Conservation (phyloP, 2,888 invertebrate species). For the Mythimna pallens region DNA sequence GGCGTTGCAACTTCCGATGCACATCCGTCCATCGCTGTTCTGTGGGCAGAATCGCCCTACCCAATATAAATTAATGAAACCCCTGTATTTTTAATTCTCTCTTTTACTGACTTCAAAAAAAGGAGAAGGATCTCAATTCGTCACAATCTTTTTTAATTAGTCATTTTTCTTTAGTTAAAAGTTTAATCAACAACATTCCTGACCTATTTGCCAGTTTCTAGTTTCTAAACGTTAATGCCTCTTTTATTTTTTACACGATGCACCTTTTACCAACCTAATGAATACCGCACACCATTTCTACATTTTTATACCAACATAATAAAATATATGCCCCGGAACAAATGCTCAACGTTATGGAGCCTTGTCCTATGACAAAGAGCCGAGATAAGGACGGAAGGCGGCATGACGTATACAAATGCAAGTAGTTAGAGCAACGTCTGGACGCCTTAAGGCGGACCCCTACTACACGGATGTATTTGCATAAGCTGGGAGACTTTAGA, state of each 20-base stretch:
- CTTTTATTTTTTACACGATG: neutral
- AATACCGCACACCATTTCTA: neutral
- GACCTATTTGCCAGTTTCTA: neutral
- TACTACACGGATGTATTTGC: conserved; percentile 38
- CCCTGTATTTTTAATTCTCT: neutral
- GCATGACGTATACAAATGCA: conserved; percentile 61
- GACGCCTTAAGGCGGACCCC: conserved; percentile 42
- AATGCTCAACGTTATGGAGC: conserved; percentile 44
- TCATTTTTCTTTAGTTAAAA: neutral
- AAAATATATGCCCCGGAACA: conserved; percentile 42
- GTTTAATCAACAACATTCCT: neutral
- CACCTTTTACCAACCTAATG: conserved; percentile 27
- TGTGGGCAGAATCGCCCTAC: no score
- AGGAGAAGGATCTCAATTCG: no score
- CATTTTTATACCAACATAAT: conserved; percentile 40
- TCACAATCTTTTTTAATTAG: neutral
- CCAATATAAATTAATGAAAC: neutral
- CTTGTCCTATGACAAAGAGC: conserved; percentile 58
- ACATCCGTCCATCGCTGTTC: no score
- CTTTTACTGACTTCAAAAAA: no score
- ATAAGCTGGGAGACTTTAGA: conserved; percentile 6
- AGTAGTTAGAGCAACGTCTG: conserved; percentile 58
- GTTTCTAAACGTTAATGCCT: neutral
- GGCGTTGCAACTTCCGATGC: neutral
- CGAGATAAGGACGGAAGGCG: conserved; percentile 55